Conservation (phyloP, 2,113 vertebrate genomes). For the Cephalopterus ornatus region DNA sequence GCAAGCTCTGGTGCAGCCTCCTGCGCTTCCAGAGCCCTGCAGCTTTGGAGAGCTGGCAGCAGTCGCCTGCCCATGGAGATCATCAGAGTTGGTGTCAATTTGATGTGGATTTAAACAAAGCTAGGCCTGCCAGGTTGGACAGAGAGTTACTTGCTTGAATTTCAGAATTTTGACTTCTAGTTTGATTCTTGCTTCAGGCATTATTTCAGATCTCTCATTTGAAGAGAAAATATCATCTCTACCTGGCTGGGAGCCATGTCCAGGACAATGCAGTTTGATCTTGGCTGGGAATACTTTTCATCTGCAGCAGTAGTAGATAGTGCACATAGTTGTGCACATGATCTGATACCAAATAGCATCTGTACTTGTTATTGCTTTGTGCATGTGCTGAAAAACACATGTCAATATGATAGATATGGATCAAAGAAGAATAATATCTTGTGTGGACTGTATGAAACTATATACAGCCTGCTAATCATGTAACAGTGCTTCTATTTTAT, state of each 20-base stretch:
- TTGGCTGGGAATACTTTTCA: not conserved
- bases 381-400: not conserved
- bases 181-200: constrained; percentile 24
- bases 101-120: not conserved
- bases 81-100: not conserved
- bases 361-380: not conserved
- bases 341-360: not conserved
- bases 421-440: not conserved
- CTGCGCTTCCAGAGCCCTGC: not conserved
- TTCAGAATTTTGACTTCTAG: not conserved
- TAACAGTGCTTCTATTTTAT: not conserved
- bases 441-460: not conserved
- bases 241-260: not conserved
- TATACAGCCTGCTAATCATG: not conserved
- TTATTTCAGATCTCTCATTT: not conserved
- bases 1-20: not conserved
- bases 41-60: not conserved
- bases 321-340: not conserved
- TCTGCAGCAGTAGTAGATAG: not conserved
- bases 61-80: accelerated
- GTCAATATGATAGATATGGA: not conserved
- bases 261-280: not conserved
- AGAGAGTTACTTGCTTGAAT: constrained; percentile 14
- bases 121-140: not conserved
- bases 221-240: not conserved